These are phyloP conservation scores for Diplodus puntazzo DNA, from an alignment of 2,797 vertebrate species.

Conservation along the genomic window DNA sequence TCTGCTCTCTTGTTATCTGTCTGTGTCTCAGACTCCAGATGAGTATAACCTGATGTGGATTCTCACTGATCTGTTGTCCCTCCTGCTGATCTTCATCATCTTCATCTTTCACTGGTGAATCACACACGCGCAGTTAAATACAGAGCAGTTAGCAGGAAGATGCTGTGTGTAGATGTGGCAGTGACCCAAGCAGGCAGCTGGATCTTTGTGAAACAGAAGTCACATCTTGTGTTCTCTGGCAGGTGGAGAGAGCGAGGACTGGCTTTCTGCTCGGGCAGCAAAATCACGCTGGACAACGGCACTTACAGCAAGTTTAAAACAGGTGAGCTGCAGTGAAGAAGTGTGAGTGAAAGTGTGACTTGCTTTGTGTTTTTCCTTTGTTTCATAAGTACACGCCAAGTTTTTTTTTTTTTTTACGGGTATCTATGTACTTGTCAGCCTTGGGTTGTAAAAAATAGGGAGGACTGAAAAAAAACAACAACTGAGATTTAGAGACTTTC, in stretches of 20 bases:
- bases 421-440: no score
- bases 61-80: conserved; percentile 85
- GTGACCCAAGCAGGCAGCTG: no score
- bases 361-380: no score
- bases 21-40: conserved; percentile 85
- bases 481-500: no score
- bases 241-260: conserved; percentile 88
- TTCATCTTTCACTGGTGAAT: conserved; percentile 91
- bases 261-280: conserved; percentile 70
- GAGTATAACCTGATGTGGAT: conserved; percentile 91
- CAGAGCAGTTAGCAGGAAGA: not conserved
- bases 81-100: conserved; percentile 81
- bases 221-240: conserved; percentile 14
- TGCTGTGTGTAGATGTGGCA: no score
- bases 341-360: not conserved
- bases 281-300: conserved; percentile 66
- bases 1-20: not conserved
- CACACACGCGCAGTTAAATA: not conserved
- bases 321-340: conserved; percentile 71
- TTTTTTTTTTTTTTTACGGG: no score
- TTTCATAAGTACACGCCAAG: no score
- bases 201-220: not conserved
- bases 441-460: no score
- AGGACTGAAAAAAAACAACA: no score
- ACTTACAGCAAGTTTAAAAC: conserved; percentile 87